Conservation (phyloP, 2,113 vertebrate species). For the Mobula birostris region DNA sequence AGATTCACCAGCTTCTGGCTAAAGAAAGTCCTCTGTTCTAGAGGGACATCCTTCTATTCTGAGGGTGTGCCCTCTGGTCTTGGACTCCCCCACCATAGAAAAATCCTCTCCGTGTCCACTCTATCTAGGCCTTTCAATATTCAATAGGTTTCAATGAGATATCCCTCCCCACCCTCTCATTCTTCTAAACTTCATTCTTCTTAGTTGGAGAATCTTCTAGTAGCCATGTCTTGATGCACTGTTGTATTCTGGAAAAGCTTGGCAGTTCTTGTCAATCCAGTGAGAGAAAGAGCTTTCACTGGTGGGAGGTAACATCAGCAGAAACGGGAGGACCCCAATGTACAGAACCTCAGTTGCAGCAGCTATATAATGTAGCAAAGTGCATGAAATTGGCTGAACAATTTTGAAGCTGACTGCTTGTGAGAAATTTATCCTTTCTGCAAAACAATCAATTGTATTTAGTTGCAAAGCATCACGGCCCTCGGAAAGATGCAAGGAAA, state of each 20-base stretch:
- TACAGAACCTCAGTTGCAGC: not conserved
- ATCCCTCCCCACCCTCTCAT: too few relatives aligned
- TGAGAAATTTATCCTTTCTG: not conserved
- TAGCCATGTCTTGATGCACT: not conserved
- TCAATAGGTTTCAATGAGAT: too few relatives aligned
- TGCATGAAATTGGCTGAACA: not conserved
- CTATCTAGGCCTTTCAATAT: too few relatives aligned
- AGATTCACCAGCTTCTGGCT: too few relatives aligned
- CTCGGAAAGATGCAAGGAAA: not conserved
- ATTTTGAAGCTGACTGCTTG: not conserved
- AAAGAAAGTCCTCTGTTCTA: too few relatives aligned
- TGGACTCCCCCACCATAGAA: too few relatives aligned
- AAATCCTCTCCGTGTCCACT: too few relatives aligned
- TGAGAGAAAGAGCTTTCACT: not conserved
- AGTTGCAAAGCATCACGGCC: not conserved
- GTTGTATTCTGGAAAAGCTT: not conserved
- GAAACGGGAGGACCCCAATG: not conserved
- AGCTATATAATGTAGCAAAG: not conserved
- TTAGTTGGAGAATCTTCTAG: not conserved
- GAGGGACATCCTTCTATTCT: too few relatives aligned
- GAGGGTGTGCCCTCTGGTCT: too few relatives aligned
- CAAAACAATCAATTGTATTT: not conserved
- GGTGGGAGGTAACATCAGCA: not conserved
- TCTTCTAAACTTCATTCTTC: too few relatives aligned
- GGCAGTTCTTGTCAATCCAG: not conserved